Evolutionary conservation across 2,797 vertebrate genomes (phyloP).

Genomic region (Rhincodon typus): DNA sequence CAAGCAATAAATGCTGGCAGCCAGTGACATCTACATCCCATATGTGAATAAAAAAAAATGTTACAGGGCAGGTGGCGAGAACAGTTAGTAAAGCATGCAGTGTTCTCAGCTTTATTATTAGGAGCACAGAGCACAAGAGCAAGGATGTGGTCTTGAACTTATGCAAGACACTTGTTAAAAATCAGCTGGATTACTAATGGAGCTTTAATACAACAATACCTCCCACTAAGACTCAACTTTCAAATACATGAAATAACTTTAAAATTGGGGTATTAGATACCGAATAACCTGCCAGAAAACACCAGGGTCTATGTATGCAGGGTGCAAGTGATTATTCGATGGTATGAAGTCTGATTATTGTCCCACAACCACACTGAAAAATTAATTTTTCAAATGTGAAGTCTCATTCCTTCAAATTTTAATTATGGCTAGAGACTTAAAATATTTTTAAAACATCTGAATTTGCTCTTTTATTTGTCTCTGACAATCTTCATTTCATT

Average conservation of each 20-base stretch:
- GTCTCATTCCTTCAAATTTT: neutral
- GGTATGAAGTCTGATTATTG: neutral
- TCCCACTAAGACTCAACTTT: neutral
- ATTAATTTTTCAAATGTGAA: neutral
- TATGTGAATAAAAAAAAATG: too few relatives aligned
- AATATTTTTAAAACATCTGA: neutral
- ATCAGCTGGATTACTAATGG: too few relatives aligned
- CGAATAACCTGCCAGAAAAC: neutral
- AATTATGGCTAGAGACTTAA: neutral
- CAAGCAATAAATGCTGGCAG: too few relatives aligned
- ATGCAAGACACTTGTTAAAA: too few relatives aligned
- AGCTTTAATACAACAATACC: neutral
- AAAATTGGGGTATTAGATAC: neutral
- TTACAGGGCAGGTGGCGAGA: too few relatives aligned
- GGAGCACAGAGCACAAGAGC: too few relatives aligned
- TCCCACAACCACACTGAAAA: neutral
- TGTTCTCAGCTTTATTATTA: too few relatives aligned
- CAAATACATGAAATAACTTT: neutral
- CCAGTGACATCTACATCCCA: too few relatives aligned
- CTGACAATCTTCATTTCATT: neutral
- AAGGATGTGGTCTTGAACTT: too few relatives aligned
- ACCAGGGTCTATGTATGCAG: neutral
- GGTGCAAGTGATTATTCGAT: neutral
- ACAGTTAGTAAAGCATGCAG: too few relatives aligned
- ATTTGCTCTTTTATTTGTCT: neutral